A percentile compares a stretch with the other conserved stretches of the same genome.
These are phyloP conservation scores for Saturnia japonica DNA, from an alignment of 2,888 invertebrate species.

Conservation along the genomic window DNA sequence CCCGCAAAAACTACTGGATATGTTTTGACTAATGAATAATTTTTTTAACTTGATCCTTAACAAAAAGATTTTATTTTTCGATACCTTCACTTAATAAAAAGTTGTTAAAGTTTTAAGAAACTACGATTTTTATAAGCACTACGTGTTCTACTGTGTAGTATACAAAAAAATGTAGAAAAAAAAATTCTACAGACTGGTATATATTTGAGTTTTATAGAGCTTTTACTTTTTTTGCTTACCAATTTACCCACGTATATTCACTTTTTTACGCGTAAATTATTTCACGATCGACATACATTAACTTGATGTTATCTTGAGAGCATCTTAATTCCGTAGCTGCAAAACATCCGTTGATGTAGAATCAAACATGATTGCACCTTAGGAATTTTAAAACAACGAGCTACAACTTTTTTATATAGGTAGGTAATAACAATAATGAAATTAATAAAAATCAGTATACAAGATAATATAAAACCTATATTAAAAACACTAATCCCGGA, in stretches of 20 bases:
- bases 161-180: neutral
- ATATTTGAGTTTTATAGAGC: neutral
- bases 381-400: conserved; percentile 45
- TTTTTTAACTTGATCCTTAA: no score
- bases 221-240: neutral
- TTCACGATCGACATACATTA: conserved; percentile 62
- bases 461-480: no score
- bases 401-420: neutral
- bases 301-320: conserved; percentile 55
- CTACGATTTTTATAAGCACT: no score
- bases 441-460: neutral
- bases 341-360: conserved; percentile 43
- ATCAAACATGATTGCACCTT: conserved; percentile 51
- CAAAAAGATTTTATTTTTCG: no score
- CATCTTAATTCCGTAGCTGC: conserved; percentile 56
- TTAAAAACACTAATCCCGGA: no score
- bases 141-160: no score
- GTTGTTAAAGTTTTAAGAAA: no score
- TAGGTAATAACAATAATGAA: neutral
- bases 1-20: no score
- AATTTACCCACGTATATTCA: conserved; percentile 26
- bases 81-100: no score
- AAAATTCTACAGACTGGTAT: neutral
- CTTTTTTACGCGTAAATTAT: conserved; percentile 64
- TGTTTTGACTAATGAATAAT: no score